Percentiles rank a stretch among this genome's conserved stretches.
Conservation (phyloP, 2,113 vertebrate genomes). For the Neodon shergylaensis region DNA sequence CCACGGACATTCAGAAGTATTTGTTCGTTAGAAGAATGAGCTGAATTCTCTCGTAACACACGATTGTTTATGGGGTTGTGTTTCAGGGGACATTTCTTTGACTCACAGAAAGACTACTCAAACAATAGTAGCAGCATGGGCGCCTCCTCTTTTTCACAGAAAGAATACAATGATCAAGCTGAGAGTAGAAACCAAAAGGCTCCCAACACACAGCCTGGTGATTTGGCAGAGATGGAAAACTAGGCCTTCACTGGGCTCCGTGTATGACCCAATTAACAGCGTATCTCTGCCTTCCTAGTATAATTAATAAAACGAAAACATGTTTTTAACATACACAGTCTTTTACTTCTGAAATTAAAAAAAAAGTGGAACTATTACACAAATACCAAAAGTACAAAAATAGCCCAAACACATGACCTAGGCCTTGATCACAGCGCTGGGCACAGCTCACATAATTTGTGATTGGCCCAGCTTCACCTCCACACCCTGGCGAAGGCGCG, state of each 20-base stretch:
- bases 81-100: neutral
- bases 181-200: neutral
- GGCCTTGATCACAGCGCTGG: neutral
- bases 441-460: neutral
- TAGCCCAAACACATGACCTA: neutral
- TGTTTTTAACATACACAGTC: neutral
- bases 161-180: neutral
- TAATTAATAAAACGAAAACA: neutral
- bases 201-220: neutral
- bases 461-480: neutral
- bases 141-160: neutral
- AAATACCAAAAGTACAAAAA: neutral
- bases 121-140: neutral
- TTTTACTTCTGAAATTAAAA: conserved; percentile 31
- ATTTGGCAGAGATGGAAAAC: conserved; percentile 16
- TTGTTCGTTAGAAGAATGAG: neutral
- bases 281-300: neutral
- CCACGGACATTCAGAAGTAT: neutral
- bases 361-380: neutral
- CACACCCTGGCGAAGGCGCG: neutral
- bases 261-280: neutral
- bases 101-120: neutral
- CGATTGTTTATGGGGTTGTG: neutral
- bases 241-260: neutral
- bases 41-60: neutral